phyloP scores from a whole-genome alignment of 1,140 invertebrate genomes.

The Eufriesea mexicana region DNA sequence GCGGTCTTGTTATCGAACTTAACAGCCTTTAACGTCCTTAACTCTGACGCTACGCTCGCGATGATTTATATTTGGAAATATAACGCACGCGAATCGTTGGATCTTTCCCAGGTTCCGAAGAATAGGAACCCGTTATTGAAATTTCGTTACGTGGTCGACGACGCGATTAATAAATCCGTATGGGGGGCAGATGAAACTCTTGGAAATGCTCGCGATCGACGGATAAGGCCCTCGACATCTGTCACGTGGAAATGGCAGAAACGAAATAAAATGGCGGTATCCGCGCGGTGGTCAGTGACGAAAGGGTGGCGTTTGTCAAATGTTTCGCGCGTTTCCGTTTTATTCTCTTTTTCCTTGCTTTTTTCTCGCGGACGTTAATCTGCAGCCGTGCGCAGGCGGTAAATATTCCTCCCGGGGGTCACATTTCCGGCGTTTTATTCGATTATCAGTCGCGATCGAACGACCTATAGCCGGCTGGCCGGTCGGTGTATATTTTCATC shows the following conservation, averaged over 20 bases:
- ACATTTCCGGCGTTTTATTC: conserved; percentile 45
- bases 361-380: conserved; percentile 7
- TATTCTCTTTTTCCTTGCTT: neutral
- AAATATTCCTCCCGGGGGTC: conserved; percentile 22
- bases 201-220: conserved; percentile 2
- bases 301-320: conserved; percentile 44
- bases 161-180: too few relatives aligned
- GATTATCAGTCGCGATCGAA: conserved; percentile 43
- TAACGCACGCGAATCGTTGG: too few relatives aligned
- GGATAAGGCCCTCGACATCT: neutral
- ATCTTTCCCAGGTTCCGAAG: too few relatives aligned
- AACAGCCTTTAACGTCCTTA: too few relatives aligned
- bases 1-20: neutral
- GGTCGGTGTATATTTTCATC: conserved; percentile 14
- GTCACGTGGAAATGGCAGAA: neutral
- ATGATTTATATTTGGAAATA: too few relatives aligned
- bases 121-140: too few relatives aligned
- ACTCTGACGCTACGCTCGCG: too few relatives aligned
- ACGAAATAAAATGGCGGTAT: neutral
- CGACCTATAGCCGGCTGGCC: neutral
- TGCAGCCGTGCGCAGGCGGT: neutral
- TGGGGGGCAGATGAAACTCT: neutral
- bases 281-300: conserved; percentile 18
- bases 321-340: neutral
- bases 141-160: too few relatives aligned